Base-by-base conservation (phyloP, 1,140 invertebrate species). In the Melitaea cinxia region DNA sequence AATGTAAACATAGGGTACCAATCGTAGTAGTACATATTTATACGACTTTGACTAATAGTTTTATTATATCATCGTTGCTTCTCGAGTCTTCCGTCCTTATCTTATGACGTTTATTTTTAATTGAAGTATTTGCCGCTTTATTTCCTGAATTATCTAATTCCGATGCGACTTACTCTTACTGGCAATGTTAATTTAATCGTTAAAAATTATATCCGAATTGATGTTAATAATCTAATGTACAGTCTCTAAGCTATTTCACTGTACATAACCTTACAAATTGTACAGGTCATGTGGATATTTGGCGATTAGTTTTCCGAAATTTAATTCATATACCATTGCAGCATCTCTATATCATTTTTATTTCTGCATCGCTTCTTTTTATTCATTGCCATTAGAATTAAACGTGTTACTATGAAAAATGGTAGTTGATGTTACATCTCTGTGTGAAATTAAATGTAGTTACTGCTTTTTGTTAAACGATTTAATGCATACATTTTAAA, bases 201-300 rank as follows among this genome's bases (percentile, higher is more conserved):
- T 65, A 33, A 65, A 33, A 64, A 37, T 45, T 64, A 23, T 26
- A 63, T 70, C 50, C 55, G 56, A 60, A 14, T 61, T 60, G 37
- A 45, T 63, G 24, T 28, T 49, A 70, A 57, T 66, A 47, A 68
- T 58, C 37, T 62, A 30, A 19, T 63, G 58, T 66, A 70, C 68
- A 66, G 61, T 61, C 26, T 70, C 58, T 62, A 39, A 50, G 39
- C 42, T 54, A 52, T 68, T 35, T 71, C 63, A 71, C 72, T 75
- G 68, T 76, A 72, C 73, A 76, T 76, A 84, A 71, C 71, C 68
- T 75, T 81, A 78, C 73, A 77, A 77, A 75, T 73, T 91, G 88
- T 91, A 86, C 85, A 89, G 88, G 88, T 91, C 84, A 91, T 91
- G 88, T 91, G 88, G 88, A 91, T 91, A 89, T 91, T 91, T 89